These are phyloP conservation scores for Corythornis madagascariensis DNA, from an alignment of 2,113 vertebrate genomes.

Conservation along the genomic window DNA sequence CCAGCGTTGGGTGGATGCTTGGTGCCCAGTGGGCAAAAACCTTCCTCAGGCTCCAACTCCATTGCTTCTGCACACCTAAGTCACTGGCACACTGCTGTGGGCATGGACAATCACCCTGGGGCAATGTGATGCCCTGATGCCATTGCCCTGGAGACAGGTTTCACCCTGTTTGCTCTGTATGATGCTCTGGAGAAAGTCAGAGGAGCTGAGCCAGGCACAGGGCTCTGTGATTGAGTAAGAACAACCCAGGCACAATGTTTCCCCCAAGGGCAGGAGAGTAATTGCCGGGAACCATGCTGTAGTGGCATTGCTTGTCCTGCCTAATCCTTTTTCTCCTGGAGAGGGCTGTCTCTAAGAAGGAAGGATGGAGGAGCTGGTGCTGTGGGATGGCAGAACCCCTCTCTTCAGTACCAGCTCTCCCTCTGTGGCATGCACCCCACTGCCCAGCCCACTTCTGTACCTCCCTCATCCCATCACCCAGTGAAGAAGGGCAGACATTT, in stretches of 20 bases:
- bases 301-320: neutral
- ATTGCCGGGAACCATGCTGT: neutral
- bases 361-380: neutral
- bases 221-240: neutral
- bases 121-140: fast-evolving
- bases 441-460: neutral
- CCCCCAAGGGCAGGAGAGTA: fast-evolving
- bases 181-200: neutral
- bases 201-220: fast-evolving
- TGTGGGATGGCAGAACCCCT: neutral
- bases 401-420: neutral
- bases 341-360: neutral
- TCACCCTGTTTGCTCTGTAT: fast-evolving
- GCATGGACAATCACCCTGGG: neutral
- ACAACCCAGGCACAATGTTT: neutral
- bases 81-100: fast-evolving
- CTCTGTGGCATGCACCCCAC: fast-evolving
- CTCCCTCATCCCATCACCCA: neutral
- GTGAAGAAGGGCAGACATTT: neutral
- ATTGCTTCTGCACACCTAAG: neutral
- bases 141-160: fast-evolving
- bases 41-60: neutral
- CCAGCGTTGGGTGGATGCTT: fast-evolving
- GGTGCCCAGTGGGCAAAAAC: neutral
- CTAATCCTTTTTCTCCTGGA: neutral